Percentiles rank a stretch among this genome's conserved stretches.
Conservation (phyloP, 2,888 invertebrate genomes). For the Lottia scabra region DNA sequence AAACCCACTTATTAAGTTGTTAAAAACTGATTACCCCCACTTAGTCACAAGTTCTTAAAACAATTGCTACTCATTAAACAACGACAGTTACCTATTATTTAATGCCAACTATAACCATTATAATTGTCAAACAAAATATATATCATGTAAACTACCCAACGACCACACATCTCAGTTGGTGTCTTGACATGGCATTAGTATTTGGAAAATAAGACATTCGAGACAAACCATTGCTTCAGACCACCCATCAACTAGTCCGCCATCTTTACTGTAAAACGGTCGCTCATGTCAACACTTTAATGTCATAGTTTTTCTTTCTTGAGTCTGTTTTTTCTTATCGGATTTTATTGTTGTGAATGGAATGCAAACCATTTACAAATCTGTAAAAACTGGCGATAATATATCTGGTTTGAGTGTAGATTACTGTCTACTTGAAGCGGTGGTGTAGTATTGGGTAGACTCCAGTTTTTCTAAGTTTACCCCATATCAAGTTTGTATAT, state of each 20-base stretch:
- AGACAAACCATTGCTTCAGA: neutral
- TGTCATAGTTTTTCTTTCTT: neutral
- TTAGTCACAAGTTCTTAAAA: too few species aligned
- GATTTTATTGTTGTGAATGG: neutral
- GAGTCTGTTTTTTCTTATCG: constrained; percentile 2
- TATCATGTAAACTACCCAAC: too few species aligned
- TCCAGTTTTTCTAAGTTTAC: neutral
- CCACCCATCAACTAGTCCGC: neutral
- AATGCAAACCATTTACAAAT: constrained; percentile 4
- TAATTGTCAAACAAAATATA: too few species aligned
- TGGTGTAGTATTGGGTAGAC: neutral
- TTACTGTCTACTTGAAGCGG: neutral
- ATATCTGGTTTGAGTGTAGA: neutral
- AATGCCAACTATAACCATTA: too few species aligned
- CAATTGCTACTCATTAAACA: too few species aligned
- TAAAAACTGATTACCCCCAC: too few species aligned
- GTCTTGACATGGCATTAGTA: too few species aligned
- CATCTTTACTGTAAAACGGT: constrained; percentile 3
- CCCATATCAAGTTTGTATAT: neutral
- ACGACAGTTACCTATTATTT: too few species aligned
- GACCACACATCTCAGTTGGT: too few species aligned
- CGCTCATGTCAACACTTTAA: constrained; percentile 5
- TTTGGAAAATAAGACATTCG: neutral
- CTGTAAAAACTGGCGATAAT: neutral
- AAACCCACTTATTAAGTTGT: too few species aligned